Evolutionary conservation across 2,113 vertebrate species (phyloP).

Genomic region (Struthidea cinerea): DNA sequence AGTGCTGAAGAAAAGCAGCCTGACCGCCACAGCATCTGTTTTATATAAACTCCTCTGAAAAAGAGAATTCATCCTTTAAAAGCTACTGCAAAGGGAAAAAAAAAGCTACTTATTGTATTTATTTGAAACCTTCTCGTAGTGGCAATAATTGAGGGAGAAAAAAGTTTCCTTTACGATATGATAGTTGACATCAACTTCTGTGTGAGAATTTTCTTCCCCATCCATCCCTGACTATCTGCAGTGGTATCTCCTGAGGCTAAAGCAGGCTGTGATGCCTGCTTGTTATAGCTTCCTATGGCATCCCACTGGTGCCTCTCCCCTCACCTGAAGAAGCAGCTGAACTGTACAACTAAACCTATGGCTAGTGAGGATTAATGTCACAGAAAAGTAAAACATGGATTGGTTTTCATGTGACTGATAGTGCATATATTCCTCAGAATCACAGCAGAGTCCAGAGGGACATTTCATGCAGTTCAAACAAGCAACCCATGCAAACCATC

Average conservation of each 20-base stretch:
- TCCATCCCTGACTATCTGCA: neutral
- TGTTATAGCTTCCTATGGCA: neutral
- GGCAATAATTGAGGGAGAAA: neutral
- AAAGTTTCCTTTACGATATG: neutral
- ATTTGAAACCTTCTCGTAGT: neutral
- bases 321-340: neutral
- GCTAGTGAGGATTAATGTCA: constrained; percentile 45
- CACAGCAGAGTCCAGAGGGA: constrained; percentile 37
- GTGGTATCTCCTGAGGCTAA: neutral
- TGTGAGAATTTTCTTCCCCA: neutral
- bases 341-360: neutral
- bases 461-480: constrained; percentile 54
- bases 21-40: neutral
- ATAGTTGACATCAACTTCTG: neutral
- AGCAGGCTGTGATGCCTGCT: neutral
- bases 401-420: constrained; percentile 53
- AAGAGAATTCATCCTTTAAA: neutral
- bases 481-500: constrained; percentile 62
- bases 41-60: neutral
- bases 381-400: constrained; percentile 48
- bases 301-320: neutral
- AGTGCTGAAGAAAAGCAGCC: neutral
- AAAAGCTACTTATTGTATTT: neutral
- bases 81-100: neutral
- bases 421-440: constrained; percentile 58